phyloP scores from a whole-genome alignment of 1,140 invertebrate genomes.

The Drosophila yakuba region DNA sequence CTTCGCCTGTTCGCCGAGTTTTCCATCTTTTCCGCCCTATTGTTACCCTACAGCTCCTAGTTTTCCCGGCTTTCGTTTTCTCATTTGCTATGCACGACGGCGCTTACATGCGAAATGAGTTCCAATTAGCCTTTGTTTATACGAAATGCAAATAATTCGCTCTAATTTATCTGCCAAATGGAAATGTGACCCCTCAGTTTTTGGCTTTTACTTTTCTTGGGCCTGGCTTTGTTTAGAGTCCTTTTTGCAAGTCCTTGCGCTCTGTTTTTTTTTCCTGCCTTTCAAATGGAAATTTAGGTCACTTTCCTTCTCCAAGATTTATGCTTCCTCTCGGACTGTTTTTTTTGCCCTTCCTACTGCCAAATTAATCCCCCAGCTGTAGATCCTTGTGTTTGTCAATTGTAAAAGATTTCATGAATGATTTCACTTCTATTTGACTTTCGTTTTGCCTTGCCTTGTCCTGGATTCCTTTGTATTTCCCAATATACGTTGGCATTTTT shows the following conservation, averaged over 20 bases:
- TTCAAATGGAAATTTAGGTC: slow-evolving; percentile 71
- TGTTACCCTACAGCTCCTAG: slow-evolving; percentile 9
- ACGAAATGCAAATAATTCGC: slow-evolving; percentile 82
- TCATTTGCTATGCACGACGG: slow-evolving; percentile 76
- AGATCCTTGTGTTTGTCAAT: slow-evolving; percentile 58
- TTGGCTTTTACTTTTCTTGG: slow-evolving; percentile 23
- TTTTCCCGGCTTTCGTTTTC: slow-evolving; percentile 13
- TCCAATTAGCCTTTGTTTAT: slow-evolving; percentile 81
- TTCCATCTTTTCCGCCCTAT: background rate
- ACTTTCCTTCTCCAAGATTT: slow-evolving; percentile 64
- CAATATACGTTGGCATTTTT: background rate
- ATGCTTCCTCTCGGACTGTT: slow-evolving; percentile 38
- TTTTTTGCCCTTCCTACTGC: background rate
- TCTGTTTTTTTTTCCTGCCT: slow-evolving; percentile 36
- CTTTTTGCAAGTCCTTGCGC: slow-evolving; percentile 33
- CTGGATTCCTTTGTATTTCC: slow-evolving; percentile 17
- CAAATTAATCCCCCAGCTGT: slow-evolving; percentile 10
- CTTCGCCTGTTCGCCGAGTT: background rate
- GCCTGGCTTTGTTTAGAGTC: slow-evolving; percentile 26
- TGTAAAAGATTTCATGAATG: slow-evolving; percentile 82
- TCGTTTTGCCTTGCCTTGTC: slow-evolving; percentile 40
- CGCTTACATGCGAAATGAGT: slow-evolving; percentile 79
- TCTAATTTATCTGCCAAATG: slow-evolving; percentile 77
- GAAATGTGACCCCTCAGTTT: slow-evolving; percentile 38
- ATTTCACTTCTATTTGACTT: slow-evolving; percentile 78